These are phyloP conservation scores for Chironomus striatipennis DNA, from an alignment of 1,140 invertebrate genomes.

Conservation along the genomic window DNA sequence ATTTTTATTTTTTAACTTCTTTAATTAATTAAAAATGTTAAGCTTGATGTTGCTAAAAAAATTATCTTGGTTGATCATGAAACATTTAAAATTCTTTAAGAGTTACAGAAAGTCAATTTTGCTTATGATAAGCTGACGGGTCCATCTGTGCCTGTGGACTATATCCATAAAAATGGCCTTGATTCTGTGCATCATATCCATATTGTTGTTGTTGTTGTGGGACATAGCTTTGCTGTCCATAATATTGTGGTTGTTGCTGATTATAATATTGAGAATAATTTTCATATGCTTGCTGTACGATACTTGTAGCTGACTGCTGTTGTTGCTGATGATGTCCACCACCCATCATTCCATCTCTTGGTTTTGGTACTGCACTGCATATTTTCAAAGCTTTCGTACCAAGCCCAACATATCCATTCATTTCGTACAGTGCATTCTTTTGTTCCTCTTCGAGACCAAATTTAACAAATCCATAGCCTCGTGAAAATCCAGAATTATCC, in stretches of 20 bases:
- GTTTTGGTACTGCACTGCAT: constrained; percentile 81
- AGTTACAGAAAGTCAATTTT: too few relatives aligned
- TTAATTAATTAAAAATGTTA: too few relatives aligned
- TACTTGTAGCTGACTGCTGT: constrained; percentile 31
- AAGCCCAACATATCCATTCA: constrained; percentile 77
- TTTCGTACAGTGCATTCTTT: constrained; percentile 78
- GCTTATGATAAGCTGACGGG: too few relatives aligned
- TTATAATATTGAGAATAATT: constrained; percentile 58
- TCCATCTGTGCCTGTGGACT: too few relatives aligned
- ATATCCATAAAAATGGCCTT: too few relatives aligned
- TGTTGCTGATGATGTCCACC: too few relatives aligned
- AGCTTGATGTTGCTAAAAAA: too few relatives aligned
- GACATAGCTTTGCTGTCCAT: constrained; percentile 39
- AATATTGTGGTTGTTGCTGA: constrained; percentile 41
- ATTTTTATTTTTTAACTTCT: too few relatives aligned
- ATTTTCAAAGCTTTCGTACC: constrained; percentile 82
- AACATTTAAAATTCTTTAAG: too few relatives aligned
- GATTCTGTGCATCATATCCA: too few relatives aligned
- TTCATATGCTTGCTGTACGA: constrained; percentile 40
- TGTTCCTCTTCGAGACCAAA: constrained; percentile 93
- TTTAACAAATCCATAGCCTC: constrained; percentile 94
- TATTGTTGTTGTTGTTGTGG: constrained; percentile 17
- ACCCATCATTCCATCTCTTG: constrained; percentile 45
- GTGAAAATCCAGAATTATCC: constrained; percentile 79
- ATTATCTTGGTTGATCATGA: too few relatives aligned